Evolutionary conservation across 2,113 vertebrate genomes (phyloP).

Genomic region (Blennius ocellaris): DNA sequence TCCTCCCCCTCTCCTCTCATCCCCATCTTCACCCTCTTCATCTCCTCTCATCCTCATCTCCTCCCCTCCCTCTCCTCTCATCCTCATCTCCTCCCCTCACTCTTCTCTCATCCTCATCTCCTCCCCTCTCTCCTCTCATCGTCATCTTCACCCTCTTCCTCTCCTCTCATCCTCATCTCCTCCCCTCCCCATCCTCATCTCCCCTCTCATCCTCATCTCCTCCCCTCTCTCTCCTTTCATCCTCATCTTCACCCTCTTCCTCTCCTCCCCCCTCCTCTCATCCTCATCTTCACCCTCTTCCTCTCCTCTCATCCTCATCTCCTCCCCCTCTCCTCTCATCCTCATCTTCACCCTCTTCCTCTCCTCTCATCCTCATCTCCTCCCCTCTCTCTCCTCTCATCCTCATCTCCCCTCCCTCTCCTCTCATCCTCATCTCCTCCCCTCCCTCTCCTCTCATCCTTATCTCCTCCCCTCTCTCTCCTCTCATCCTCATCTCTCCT

Average conservation of each 20-base stretch:
- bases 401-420: slow-evolving; percentile 37
- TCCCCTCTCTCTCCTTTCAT: no score
- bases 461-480: slow-evolving; percentile 16
- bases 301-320: slow-evolving; percentile 13
- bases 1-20: background rate
- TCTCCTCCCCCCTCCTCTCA: slow-evolving; percentile 26
- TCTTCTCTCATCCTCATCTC: slow-evolving; percentile 9
- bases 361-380: slow-evolving; percentile 18
- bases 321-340: slow-evolving; percentile 10
- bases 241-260: no score
- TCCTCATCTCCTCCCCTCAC: slow-evolving; percentile 24
- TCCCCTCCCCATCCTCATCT: background rate
- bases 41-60: slow-evolving; percentile 14
- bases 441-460: background rate
- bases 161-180: slow-evolving; percentile 18
- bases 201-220: slow-evolving; percentile 22
- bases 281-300: no score
- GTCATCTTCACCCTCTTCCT: no score
- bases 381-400: slow-evolving; percentile 4
- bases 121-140: no score
- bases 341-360: no score
- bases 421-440: no score
- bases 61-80: slow-evolving; percentile 6
- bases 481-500: no score
- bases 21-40: background rate